Evolutionary conservation across 2,888 invertebrate genomes (phyloP).

Genomic region (Cybosia mesomella): DNA sequence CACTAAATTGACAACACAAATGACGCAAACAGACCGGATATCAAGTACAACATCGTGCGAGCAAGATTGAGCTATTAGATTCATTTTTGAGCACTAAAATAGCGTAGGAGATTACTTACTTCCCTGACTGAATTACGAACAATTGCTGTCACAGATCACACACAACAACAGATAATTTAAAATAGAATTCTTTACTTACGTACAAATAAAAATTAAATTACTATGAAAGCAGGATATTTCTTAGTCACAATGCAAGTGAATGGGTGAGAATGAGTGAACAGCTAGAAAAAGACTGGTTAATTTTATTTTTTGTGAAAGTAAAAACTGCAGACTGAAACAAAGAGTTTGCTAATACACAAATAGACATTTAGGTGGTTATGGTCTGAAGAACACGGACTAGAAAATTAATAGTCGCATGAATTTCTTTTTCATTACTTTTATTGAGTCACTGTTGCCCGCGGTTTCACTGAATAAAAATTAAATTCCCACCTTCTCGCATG

Average conservation of each 20-base stretch:
- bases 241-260: constrained; percentile 43
- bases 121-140: neutral
- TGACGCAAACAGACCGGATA: constrained; percentile 36
- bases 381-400: constrained; percentile 33
- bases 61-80: constrained; percentile 18
- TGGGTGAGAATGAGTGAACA: constrained; percentile 43
- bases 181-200: neutral
- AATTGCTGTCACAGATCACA: neutral
- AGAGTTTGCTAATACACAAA: constrained; percentile 43
- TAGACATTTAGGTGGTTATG: constrained; percentile 39
- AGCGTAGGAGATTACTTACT: neutral
- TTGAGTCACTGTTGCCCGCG: neutral
- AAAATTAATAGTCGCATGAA: constrained; percentile 14
- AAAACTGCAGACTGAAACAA: constrained; percentile 51
- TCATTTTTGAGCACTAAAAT: constrained; percentile 8
- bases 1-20: constrained; percentile 41
- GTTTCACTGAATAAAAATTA: neutral
- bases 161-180: neutral
- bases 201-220: neutral
- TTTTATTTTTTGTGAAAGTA: constrained; percentile 51
- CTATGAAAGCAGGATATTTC: constrained; percentile 45
- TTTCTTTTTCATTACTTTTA: constrained; percentile 14
- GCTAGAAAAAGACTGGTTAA: constrained; percentile 33
- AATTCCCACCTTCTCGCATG: neutral
- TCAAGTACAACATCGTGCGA: constrained; percentile 28